Conservation (phyloP, 1,140 invertebrate genomes). For the Drosophila bipectinata region DNA sequence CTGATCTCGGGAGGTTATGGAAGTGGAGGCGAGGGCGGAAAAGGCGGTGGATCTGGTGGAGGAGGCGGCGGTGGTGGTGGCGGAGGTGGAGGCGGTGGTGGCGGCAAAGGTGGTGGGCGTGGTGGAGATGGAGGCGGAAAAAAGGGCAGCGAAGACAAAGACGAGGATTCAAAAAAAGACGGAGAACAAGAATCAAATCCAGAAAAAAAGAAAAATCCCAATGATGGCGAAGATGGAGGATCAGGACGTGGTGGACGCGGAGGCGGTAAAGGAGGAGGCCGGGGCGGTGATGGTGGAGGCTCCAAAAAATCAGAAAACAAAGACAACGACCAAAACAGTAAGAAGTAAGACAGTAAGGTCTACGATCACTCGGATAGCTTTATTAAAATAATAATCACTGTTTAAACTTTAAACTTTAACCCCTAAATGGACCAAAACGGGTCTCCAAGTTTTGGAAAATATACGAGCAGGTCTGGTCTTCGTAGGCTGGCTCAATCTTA, state of each 20-base stretch:
- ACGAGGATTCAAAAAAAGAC: neutral
- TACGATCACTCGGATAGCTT: neutral
- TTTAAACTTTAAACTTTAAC: neutral
- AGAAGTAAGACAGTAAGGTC: neutral
- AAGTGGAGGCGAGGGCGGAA: neutral
- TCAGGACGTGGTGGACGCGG: conserved; percentile 7
- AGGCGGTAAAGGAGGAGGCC: conserved; percentile 4
- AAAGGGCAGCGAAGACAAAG: neutral
- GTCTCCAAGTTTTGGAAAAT: conserved; percentile 57
- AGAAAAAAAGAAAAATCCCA: neutral
- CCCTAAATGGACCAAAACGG: conserved; percentile 47
- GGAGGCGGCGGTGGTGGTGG: neutral
- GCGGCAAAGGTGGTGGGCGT: neutral
- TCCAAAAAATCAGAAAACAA: neutral
- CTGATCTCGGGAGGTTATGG: conserved; percentile 10
- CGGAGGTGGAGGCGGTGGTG: neutral
- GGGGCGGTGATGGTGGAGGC: conserved; percentile 1
- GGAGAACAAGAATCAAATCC: neutral
- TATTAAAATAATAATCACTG: neutral
- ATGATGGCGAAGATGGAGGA: conserved; percentile 13
- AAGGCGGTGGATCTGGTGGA: conserved; percentile 1
- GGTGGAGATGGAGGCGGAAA: neutral
- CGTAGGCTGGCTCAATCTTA: conserved; percentile 58
- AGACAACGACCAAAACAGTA: neutral
- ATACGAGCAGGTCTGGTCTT: conserved; percentile 46